Conservation (phyloP, 1,140 invertebrate species). For the Bombus turneri region DNA sequence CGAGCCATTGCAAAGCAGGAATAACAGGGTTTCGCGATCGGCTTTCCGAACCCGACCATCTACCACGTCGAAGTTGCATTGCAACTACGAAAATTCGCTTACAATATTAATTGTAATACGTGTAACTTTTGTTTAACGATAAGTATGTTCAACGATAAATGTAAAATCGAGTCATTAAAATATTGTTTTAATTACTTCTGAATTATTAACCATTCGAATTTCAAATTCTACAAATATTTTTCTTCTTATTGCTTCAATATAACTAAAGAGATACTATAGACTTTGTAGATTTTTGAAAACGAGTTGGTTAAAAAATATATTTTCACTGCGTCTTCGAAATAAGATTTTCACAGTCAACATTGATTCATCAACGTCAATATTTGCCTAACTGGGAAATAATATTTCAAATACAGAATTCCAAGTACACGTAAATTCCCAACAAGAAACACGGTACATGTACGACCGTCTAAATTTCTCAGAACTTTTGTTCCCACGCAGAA, state of each 20-base stretch:
- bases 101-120: neutral
- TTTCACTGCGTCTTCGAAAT: neutral
- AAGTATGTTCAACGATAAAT: neutral
- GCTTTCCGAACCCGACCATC: neutral
- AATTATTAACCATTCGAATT: neutral
- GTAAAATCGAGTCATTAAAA: neutral
- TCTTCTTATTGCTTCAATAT: neutral
- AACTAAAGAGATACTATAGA: neutral
- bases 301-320: neutral
- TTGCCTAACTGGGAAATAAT: neutral
- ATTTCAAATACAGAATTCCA: neutral
- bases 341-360: neutral
- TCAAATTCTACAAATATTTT: neutral
- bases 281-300: neutral
- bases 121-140: neutral
- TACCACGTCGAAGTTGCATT: neutral
- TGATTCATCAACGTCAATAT: neutral
- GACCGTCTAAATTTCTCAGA: neutral
- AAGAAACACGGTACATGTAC: neutral
- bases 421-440: neutral
- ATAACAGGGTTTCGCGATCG: slow-evolving; percentile 20
- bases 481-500: neutral
- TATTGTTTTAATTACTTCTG: neutral
- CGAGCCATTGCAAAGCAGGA: slow-evolving; percentile 12
- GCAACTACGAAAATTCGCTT: neutral